A percentile compares a stretch with the other conserved stretches of the same genome.
Evolutionary conservation across 2,888 invertebrate species (phyloP).

Genomic region (Tholera decimalis): DNA sequence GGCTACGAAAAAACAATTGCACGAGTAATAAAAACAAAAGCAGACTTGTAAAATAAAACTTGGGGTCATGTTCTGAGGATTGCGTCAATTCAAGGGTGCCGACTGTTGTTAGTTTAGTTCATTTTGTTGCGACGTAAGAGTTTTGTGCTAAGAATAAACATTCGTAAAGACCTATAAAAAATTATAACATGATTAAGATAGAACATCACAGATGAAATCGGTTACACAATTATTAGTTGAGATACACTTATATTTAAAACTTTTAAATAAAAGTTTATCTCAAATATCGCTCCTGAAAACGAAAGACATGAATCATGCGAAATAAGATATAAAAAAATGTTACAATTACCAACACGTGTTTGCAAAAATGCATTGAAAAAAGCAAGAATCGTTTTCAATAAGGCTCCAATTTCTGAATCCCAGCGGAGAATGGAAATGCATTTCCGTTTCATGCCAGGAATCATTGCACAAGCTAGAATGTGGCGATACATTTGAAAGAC

Average conservation of each 20-base stretch:
- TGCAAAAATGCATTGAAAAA: slow-evolving; percentile 16
- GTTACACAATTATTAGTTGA: no score
- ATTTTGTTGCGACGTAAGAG: neutral
- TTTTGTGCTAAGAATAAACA: no score
- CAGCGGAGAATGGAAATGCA: slow-evolving; percentile 38
- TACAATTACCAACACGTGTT: neutral
- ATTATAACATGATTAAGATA: no score
- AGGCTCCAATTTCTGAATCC: slow-evolving; percentile 18
- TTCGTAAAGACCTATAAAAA: no score
- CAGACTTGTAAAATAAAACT: slow-evolving; percentile 8
- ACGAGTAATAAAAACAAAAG: no score
- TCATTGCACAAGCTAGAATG: slow-evolving; percentile 14
- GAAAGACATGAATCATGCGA: neutral
- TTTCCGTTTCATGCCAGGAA: slow-evolving; percentile 27
- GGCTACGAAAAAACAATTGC: no score
- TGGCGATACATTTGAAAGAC: neutral
- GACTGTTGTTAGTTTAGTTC: neutral
- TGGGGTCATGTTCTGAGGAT: neutral
- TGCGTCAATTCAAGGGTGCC: slow-evolving; percentile 14
- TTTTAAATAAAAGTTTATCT: no score
- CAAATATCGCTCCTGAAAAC: neutral
- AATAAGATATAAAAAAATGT: neutral
- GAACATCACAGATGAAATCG: no score
- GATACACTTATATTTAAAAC: no score
- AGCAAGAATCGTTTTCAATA: slow-evolving; percentile 41